phyloP scores from a whole-genome alignment of 2,113 vertebrate genomes.

The Theropithecus gelada region DNA sequence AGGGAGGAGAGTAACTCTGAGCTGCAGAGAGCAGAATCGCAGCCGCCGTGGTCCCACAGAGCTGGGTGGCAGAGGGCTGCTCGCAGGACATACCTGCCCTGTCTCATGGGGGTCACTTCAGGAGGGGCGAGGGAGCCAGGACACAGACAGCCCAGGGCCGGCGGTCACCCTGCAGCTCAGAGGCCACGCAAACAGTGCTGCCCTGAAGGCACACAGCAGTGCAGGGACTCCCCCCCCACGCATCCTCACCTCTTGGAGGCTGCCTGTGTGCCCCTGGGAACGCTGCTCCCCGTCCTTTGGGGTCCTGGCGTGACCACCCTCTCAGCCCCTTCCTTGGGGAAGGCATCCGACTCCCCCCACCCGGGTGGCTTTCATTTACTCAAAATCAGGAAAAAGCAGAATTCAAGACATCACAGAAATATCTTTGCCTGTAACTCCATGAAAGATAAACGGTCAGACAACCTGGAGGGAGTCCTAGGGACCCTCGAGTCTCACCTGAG shows the following conservation, averaged over 20 bases:
- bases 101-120: background rate
- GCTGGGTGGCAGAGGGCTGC: background rate
- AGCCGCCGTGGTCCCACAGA: background rate
- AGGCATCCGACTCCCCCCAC: background rate
- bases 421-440: background rate
- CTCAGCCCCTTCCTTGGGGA: background rate
- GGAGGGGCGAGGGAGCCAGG: background rate
- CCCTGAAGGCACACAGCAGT: accelerated
- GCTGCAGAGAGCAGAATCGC: background rate
- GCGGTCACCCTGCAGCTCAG: background rate
- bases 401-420: background rate
- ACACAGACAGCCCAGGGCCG: background rate
- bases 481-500: accelerated
- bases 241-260: accelerated
- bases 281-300: accelerated
- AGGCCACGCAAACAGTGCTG: accelerated
- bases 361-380: background rate
- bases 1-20: background rate
- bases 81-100: background rate
- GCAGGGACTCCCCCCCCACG: accelerated
- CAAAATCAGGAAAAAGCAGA: background rate
- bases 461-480: background rate
- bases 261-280: accelerated
- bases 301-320: too few species aligned
- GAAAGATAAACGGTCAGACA: background rate